Conservation (phyloP, 2,113 vertebrate genomes). For the Psilopsiagon aymara region DNA sequence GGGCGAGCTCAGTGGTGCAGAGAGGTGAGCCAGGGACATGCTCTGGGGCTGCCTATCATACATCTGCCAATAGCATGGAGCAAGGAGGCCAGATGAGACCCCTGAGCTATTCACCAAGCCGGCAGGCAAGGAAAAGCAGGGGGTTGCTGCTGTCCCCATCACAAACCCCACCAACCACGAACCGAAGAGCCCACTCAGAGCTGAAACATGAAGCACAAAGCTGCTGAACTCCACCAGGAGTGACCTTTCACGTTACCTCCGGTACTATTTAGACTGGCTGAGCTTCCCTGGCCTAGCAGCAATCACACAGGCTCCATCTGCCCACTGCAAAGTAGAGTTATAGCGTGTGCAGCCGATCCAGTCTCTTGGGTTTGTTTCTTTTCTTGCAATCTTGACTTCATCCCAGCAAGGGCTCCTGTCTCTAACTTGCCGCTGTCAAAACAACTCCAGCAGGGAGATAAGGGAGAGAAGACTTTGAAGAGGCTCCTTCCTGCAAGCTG, state of each 20-base stretch:
- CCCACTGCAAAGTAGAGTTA: slow-evolving; percentile 31
- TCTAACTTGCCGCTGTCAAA: slow-evolving; percentile 77
- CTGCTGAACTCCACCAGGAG: background rate
- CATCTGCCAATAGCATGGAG: background rate
- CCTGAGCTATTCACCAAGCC: background rate
- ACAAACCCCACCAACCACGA: background rate
- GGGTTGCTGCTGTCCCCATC: background rate
- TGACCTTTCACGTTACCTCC: slow-evolving; percentile 30
- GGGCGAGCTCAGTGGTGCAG: rapidly evolving
- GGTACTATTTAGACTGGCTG: slow-evolving; percentile 54
- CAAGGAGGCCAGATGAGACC: background rate
- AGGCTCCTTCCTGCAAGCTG: slow-evolving; percentile 68
- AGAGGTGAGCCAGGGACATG: background rate
- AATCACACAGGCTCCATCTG: slow-evolving; percentile 38
- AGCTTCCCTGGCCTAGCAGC: slow-evolving; percentile 32
- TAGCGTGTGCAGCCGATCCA: slow-evolving; percentile 27
- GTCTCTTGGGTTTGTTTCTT: slow-evolving; percentile 53
- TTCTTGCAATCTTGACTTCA: slow-evolving; percentile 53
- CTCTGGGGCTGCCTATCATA: background rate
- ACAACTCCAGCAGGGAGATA: slow-evolving; percentile 79
- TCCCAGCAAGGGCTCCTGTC: slow-evolving; percentile 67
- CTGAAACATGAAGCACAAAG: background rate
- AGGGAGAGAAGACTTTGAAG: slow-evolving; percentile 70
- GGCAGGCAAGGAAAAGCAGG: background rate
- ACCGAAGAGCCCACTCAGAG: background rate